These are phyloP conservation scores for Cygnus buccinator DNA, from an alignment of 2,113 vertebrate genomes.

Conservation along the genomic window DNA sequence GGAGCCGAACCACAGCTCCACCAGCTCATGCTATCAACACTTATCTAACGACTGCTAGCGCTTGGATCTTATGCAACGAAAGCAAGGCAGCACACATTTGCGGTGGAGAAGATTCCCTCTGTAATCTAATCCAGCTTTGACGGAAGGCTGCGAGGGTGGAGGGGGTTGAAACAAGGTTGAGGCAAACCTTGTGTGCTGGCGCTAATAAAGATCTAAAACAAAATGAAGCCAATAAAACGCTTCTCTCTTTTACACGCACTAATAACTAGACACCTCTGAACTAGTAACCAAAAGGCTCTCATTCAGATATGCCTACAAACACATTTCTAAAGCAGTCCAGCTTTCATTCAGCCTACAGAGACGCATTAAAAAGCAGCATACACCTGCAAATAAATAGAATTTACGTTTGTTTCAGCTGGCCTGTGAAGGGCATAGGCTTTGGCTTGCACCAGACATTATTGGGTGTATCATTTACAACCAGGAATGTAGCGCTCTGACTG, in stretches of 20 bases:
- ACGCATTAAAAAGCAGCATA: neutral
- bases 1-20: neutral
- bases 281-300: neutral
- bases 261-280: neutral
- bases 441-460: neutral
- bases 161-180: conserved; percentile 9
- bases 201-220: neutral
- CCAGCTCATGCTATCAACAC: neutral
- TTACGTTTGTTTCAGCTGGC: neutral
- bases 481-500: neutral
- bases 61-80: conserved; percentile 30
- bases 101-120: conserved; percentile 32
- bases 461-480: conserved; percentile 1
- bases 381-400: neutral
- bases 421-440: neutral
- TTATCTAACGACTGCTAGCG: conserved; percentile 1
- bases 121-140: conserved; percentile 61
- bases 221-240: conserved; percentile 9
- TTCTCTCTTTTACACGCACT: neutral
- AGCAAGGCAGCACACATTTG: neutral
- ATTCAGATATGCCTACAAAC: neutral
- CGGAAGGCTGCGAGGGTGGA: neutral
- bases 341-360: neutral
- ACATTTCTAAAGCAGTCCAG: neutral
- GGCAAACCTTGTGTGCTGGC: neutral